These are phyloP conservation scores for Rhingia campestris DNA, from an alignment of 2,888 invertebrate genomes.

Conservation along the genomic window DNA sequence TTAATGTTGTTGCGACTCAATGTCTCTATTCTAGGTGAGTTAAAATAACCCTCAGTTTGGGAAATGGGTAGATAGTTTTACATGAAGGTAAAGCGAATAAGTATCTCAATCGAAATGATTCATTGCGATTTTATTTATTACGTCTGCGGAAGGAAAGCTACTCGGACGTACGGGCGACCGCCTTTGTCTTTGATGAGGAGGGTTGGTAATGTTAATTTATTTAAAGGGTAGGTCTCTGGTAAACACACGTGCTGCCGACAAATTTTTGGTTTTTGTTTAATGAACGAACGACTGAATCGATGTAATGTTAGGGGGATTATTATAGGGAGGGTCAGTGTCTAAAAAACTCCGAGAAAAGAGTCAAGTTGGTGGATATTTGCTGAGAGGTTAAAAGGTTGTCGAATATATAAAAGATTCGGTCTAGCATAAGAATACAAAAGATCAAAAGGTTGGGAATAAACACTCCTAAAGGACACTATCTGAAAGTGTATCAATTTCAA, in stretches of 20 bases:
- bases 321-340: conserved; percentile 11
- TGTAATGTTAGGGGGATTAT: not conserved
- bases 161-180: conserved; percentile 4
- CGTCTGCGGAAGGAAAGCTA: conserved; percentile 32
- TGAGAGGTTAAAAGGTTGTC: conserved; percentile 10
- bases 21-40: conserved; percentile 58
- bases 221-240: conserved; percentile 64
- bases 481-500: not conserved
- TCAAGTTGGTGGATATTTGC: not conserved
- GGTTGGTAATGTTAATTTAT: conserved; percentile 44
- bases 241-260: conserved; percentile 64
- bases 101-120: conserved; percentile 67
- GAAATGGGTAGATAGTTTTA: conserved; percentile 5
- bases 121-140: conserved; percentile 69
- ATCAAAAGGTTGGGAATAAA: not conserved
- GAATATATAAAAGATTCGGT: not conserved
- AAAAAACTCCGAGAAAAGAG: not conserved
- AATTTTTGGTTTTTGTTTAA: conserved; percentile 19
- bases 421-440: too few species aligned
- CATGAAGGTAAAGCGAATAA: conserved; percentile 38
- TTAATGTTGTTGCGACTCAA: conserved; percentile 36
- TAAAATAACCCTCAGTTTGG: conserved; percentile 24
- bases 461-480: too few species aligned
- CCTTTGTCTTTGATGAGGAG: not conserved
- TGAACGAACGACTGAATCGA: conserved; percentile 1